Evolutionary conservation across 92 coral and sea anemone species (phyloP), one percentile per base, ranked within the genome.

Genomic region (Palythoa grandis): DNA sequence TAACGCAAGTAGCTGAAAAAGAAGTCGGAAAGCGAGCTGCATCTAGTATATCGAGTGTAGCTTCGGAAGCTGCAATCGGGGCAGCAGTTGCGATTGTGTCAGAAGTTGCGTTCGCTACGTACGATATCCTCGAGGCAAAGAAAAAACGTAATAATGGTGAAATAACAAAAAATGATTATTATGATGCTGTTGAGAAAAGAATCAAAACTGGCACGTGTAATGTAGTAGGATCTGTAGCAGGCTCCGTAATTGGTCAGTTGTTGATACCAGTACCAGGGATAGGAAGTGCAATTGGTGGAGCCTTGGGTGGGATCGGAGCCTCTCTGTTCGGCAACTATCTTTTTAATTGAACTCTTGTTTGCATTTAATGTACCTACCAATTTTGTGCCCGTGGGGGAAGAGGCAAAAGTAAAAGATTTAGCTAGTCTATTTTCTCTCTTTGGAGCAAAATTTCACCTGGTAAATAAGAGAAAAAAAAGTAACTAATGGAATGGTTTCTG

Each of bases 181-280:
- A 66, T 2, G 56, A 74, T 23, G 77, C 78, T 11, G 4, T 20
- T 50, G 38, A 10, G 47, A 88, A 88, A 68, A 63, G 88, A 77
- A 7, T 61, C 56, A 66, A 65, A 19, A 50, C 76, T 39, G 88
- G 84, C 39, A 52, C n/a, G 50, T 75, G 80, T n/a, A 87, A 48
- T 58, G 73, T 70, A 19, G 25, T 58, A 43, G 84, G 84, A 8
- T 68, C 73, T 9, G 8, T 76, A 7, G 25, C 37, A 20, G 91
- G 91, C 48, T 50, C 72, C 14, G 78, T 47, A 37, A 3, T 88
- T 5, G 84, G 78, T 37, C 91, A 76, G 86, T 24, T 39, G 15
- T 19, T 75, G 16, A 75, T 83, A 38, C 91, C 90, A 35, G 35
- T 82, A 61, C 90, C 91, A 24, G 7, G 38, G 1, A 14, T 54